phyloP scores from a whole-genome alignment of 2,113 vertebrate species.

The Heterocephalus glaber region DNA sequence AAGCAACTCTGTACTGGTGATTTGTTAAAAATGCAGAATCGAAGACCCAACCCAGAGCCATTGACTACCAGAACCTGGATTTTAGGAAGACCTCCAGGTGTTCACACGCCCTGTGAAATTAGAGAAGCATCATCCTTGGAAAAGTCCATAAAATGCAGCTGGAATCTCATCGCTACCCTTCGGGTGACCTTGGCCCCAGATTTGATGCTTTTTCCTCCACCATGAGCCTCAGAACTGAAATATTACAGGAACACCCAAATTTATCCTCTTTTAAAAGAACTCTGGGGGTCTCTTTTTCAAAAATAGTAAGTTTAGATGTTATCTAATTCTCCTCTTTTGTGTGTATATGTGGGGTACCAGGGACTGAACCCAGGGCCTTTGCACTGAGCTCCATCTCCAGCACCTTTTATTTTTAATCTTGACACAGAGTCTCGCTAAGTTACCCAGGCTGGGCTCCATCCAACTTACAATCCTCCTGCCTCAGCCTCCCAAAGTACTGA shows the following conservation, averaged over 20 bases:
- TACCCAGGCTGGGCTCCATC: neutral
- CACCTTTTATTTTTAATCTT: neutral
- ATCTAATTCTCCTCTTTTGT: neutral
- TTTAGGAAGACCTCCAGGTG: neutral
- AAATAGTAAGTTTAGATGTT: neutral
- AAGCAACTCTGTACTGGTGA: neutral
- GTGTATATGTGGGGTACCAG: neutral
- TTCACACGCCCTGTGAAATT: neutral
- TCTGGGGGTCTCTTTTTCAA: neutral
- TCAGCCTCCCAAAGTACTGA: neutral
- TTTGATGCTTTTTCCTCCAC: neutral
- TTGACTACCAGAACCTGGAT: neutral
- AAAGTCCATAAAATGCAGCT: neutral
- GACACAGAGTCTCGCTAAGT: neutral
- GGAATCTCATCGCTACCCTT: neutral
- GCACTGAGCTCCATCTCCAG: too few species aligned
- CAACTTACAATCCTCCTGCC: neutral
- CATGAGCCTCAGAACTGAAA: neutral
- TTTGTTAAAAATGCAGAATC: neutral
- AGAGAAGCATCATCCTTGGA: neutral
- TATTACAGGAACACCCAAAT: neutral
- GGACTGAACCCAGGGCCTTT: too few species aligned
- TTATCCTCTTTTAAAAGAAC: constrained; percentile 9
- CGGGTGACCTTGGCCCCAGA: fast-evolving
- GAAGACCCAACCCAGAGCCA: neutral